phyloP scores from a whole-genome alignment of 2,113 vertebrate genomes.

The Urocolius indicus region DNA sequence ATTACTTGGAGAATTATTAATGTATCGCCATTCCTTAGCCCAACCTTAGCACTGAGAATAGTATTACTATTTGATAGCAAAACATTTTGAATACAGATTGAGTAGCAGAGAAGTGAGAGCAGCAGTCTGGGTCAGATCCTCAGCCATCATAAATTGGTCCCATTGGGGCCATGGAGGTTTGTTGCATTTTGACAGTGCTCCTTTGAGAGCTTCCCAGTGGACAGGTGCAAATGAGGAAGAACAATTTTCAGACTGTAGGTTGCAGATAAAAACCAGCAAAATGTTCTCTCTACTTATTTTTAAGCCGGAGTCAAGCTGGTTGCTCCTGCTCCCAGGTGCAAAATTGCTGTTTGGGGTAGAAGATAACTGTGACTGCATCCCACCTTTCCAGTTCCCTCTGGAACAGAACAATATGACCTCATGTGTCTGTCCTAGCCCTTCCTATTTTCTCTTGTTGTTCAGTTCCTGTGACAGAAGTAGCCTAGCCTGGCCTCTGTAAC shows the following conservation, averaged over 20 bases:
- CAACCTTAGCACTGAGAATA: not conserved
- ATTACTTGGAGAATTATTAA: not conserved
- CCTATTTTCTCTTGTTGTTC: not conserved
- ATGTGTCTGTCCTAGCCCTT: not conserved
- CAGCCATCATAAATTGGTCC: not conserved
- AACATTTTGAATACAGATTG: not conserved
- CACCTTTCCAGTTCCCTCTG: not conserved
- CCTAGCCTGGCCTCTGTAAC: not conserved
- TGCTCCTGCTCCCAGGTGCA: not conserved
- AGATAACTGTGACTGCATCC: not conserved
- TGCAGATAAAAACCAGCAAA: not conserved
- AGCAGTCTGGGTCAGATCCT: not conserved
- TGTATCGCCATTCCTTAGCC: not conserved
- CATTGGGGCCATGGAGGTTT: accelerated
- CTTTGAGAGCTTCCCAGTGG: not conserved
- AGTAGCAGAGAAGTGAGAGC: not conserved
- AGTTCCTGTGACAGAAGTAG: not conserved
- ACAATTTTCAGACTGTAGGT: not conserved
- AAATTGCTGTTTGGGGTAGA: not conserved
- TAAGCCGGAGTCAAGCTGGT: not conserved
- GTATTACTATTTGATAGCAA: not conserved
- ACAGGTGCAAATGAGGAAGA: not conserved
- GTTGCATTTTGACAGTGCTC: not conserved
- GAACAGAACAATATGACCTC: not conserved
- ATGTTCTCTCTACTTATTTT: not conserved